These are phyloP conservation scores for Mirounga angustirostris DNA, from an alignment of 2,113 vertebrate genomes.

Conservation along the genomic window DNA sequence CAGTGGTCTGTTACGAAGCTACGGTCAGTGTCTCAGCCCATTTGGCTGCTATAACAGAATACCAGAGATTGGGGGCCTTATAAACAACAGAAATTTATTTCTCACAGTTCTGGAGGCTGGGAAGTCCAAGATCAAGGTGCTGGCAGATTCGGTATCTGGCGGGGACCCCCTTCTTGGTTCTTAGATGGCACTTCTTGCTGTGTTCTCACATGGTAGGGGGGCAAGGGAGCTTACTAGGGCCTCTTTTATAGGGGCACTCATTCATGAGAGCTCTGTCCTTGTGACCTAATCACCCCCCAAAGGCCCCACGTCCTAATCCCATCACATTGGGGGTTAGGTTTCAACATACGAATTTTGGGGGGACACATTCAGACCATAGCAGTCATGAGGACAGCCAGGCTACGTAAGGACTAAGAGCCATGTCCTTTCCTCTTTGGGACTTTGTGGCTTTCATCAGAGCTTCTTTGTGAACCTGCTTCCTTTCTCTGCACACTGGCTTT, in stretches of 20 bases:
- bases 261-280: neutral
- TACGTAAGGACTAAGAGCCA: neutral
- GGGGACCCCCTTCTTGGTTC: neutral
- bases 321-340: neutral
- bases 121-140: neutral
- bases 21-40: neutral
- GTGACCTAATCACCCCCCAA: neutral
- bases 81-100: neutral
- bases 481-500: neutral
- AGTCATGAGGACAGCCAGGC: neutral
- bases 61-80: neutral
- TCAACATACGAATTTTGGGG: neutral
- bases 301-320: neutral
- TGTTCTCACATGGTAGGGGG: neutral
- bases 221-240: neutral
- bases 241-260: neutral
- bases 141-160: neutral
- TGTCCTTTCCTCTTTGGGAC: neutral
- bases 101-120: neutral
- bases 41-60: neutral
- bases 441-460: neutral
- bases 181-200: neutral
- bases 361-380: neutral
- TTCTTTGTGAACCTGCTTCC: neutral
- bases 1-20: neutral